These are phyloP conservation scores for Channa argus DNA, from an alignment of 2,113 vertebrate genomes.

Conservation along the genomic window DNA sequence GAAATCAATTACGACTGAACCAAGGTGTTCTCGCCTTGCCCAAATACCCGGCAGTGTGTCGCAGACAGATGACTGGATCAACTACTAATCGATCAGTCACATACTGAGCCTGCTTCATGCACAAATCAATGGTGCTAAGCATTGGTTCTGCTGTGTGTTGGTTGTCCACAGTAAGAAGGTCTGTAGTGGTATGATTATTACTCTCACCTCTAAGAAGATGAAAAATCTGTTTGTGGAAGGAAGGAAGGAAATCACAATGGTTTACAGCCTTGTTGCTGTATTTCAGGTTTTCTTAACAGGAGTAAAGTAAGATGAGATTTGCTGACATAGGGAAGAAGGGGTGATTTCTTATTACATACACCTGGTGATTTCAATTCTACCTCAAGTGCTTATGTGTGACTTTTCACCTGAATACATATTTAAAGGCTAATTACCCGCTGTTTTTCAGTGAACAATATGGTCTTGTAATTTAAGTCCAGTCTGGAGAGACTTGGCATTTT, in stretches of 20 bases:
- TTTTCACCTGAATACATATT: neutral
- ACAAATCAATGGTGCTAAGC: constrained; percentile 1
- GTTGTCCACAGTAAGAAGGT: constrained; percentile 29
- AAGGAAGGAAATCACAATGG: neutral
- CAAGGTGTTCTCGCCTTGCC: neutral
- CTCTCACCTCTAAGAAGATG: constrained; percentile 4
- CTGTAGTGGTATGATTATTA: constrained; percentile 28
- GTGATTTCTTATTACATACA: constrained; percentile 3
- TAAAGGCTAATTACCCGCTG: neutral
- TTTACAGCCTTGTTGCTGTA: neutral
- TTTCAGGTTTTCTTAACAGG: neutral
- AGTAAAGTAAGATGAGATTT: constrained; percentile 9
- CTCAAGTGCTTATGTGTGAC: neutral
- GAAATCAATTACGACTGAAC: constrained; percentile 29
- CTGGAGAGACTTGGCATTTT: neutral
- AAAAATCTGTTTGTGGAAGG: neutral
- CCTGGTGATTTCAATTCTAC: constrained; percentile 13
- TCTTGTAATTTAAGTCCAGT: neutral
- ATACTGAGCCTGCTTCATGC: neutral
- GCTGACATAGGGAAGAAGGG: neutral
- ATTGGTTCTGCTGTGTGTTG: neutral
- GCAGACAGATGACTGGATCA: constrained; percentile 14
- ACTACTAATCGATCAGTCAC: neutral
- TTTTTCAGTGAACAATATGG: neutral
- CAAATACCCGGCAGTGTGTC: neutral